phyloP scores from a whole-genome alignment of 2,797 vertebrate species.

The Morelia viridis region DNA sequence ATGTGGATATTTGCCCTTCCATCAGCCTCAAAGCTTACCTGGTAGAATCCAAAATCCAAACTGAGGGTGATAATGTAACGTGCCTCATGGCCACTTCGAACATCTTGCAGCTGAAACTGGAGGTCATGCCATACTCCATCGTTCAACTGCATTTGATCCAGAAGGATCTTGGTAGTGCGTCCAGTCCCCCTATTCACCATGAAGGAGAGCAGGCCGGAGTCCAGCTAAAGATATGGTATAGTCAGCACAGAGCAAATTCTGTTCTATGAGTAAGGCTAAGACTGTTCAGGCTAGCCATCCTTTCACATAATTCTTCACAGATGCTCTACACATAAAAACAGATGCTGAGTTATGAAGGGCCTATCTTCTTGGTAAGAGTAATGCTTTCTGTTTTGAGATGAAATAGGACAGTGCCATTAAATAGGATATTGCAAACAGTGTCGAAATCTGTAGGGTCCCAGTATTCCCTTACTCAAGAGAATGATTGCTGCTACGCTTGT shows the following conservation, averaged over 20 bases:
- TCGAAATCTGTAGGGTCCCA: background rate
- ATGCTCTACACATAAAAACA: background rate
- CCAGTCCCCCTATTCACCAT: conserved; percentile 82
- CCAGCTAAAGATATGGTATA: conserved; percentile 77
- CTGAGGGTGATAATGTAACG: conserved; percentile 88
- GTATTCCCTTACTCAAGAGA: background rate
- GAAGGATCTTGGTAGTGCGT: conserved; percentile 81
- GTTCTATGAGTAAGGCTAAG: background rate
- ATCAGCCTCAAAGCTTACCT: conserved; percentile 72
- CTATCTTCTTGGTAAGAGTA: background rate
- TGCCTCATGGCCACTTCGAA: conserved; percentile 83
- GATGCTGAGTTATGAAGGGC: background rate
- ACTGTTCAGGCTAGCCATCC: background rate
- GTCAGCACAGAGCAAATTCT: background rate
- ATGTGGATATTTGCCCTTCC: no score
- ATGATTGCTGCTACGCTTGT: background rate
- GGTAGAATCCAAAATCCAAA: conserved; percentile 92
- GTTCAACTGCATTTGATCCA: conserved; percentile 89
- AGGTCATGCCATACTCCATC: conserved; percentile 97
- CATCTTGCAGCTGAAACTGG: conserved; percentile 89
- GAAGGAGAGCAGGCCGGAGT: conserved; percentile 88
- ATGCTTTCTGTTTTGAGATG: background rate
- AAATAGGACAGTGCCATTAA: background rate
- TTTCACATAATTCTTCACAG: background rate
- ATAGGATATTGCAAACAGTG: background rate